phyloP scores from a whole-genome alignment of 2,888 invertebrate genomes.

The Drosophila longiperda region DNA sequence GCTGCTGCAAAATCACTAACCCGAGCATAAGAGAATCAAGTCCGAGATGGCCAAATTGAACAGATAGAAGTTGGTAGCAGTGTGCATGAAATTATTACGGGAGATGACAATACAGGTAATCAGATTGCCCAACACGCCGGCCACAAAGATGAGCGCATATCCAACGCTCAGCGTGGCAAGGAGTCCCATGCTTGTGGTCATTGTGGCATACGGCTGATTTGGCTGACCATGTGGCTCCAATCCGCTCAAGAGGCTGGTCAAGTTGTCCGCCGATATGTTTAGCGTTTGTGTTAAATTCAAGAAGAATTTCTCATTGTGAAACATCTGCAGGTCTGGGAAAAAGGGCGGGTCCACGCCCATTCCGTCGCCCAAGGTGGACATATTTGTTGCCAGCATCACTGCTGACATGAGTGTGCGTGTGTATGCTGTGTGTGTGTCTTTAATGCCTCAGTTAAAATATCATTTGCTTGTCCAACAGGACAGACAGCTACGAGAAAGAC shows the following conservation, averaged over 20 bases:
- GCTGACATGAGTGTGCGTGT: conserved; percentile 46
- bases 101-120: conserved; percentile 94
- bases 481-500: conserved; percentile 9
- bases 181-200: conserved; percentile 61
- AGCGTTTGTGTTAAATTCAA: conserved; percentile 82
- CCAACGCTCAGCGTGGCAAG: conserved; percentile 88
- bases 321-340: conserved; percentile 57
- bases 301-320: conserved; percentile 81
- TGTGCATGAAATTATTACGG: conserved; percentile 93
- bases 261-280: conserved; percentile 82
- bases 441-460: conserved; percentile 23
- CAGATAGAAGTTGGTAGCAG: conserved; percentile 92
- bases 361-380: conserved; percentile 26
- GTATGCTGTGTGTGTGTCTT: conserved; percentile 7
- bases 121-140: conserved; percentile 92
- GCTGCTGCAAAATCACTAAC: conserved; percentile 81
- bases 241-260: conserved; percentile 74
- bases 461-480: conserved; percentile 40
- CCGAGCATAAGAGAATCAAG: conserved; percentile 91
- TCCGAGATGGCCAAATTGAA: conserved; percentile 95
- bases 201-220: conserved; percentile 34
- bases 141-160: conserved; percentile 87
- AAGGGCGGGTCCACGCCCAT: conserved; percentile 24
- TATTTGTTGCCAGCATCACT: conserved; percentile 57
- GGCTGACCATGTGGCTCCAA: conserved; percentile 50